Conservation (phyloP, 1,140 invertebrate genomes). For the Arion vulgaris region DNA sequence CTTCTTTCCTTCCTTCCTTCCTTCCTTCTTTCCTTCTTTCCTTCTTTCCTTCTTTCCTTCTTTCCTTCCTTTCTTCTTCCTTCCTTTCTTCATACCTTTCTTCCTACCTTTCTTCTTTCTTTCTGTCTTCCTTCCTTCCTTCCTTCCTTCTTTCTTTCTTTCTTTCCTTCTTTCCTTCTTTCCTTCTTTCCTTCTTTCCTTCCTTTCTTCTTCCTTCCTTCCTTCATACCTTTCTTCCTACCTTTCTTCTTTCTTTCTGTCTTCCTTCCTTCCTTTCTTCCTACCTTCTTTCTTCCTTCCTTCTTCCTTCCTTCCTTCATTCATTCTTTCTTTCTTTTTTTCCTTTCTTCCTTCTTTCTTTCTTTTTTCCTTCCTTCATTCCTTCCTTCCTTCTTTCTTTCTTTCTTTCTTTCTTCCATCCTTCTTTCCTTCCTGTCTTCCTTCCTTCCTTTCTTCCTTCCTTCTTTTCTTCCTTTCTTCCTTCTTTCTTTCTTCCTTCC, state of each 20-base stretch:
- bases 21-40: conserved; percentile 11
- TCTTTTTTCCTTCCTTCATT: too few species aligned
- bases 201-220: neutral
- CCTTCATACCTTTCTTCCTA: too few species aligned
- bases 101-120: too few species aligned
- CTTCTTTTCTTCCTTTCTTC: too few species aligned
- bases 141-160: conserved; percentile 7
- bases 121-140: neutral
- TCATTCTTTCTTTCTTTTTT: too few species aligned
- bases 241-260: too few species aligned
- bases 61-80: neutral
- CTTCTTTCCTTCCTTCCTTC: neutral
- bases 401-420: neutral
- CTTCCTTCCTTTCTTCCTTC: conserved; percentile 9
- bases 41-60: neutral
- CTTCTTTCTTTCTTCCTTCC: too few species aligned
- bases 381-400: too few species aligned
- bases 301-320: neutral
- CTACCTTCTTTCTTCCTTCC: neutral
- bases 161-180: neutral
- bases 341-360: too few species aligned
- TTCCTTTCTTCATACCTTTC: neutral
- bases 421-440: conserved; percentile 14
- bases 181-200: neutral
- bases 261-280: too few species aligned